These are phyloP conservation scores for Urosaurus nigricauda DNA, from an alignment of 2,797 vertebrate species.

Conservation along the genomic window DNA sequence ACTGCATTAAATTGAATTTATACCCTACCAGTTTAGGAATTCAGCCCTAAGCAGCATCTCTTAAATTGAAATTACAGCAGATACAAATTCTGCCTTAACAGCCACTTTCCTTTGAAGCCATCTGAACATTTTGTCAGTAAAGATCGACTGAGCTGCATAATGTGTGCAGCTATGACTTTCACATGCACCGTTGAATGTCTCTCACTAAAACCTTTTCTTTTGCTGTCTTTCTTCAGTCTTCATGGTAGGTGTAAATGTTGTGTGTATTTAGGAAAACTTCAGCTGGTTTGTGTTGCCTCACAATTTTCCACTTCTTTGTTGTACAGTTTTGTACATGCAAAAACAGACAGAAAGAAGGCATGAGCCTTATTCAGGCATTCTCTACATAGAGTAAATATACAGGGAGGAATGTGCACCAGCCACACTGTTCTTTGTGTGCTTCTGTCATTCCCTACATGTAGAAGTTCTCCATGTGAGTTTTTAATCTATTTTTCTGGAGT, in stretches of 20 bases:
- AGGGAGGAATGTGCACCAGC: no score
- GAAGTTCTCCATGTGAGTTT: background rate
- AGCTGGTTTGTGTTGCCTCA: background rate
- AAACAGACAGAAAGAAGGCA: background rate
- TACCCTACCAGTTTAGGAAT: no score
- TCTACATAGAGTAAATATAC: background rate
- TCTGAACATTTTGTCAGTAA: background rate
- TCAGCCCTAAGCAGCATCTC: no score
- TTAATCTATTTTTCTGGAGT: background rate
- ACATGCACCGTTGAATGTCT: background rate
- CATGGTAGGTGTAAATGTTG: background rate
- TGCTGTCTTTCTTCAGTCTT: background rate
- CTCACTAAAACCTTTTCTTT: background rate
- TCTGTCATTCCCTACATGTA: background rate
- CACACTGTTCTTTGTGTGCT: no score
- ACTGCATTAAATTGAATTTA: no score
- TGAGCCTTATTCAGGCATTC: background rate
- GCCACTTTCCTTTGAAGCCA: background rate
- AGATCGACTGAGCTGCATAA: background rate
- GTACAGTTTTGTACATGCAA: background rate
- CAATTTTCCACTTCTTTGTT: background rate
- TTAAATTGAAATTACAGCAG: background rate
- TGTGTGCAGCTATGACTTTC: background rate
- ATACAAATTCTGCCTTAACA: background rate
- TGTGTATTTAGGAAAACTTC: background rate